Conservation (phyloP, 2,888 invertebrate species). For the Dasysyrphus tricinctus region DNA sequence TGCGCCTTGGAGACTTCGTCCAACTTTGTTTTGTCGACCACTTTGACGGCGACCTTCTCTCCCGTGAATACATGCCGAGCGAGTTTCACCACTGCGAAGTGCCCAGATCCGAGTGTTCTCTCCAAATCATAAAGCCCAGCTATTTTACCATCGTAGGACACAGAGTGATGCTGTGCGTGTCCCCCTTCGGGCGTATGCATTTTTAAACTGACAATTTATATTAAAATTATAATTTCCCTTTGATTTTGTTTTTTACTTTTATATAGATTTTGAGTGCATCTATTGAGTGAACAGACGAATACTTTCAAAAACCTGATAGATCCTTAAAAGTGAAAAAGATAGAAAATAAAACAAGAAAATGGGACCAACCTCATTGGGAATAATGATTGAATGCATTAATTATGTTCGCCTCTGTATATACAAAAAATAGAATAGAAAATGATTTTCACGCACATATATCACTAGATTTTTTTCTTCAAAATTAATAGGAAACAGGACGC, state of each 20-base stretch:
- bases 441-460: conserved; percentile 27
- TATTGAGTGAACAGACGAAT: background rate
- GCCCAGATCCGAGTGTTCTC: conserved; percentile 98
- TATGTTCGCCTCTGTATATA: conserved; percentile 27
- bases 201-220: conserved; percentile 59
- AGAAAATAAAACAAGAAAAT: conserved; percentile 10
- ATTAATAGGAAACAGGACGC: conserved; percentile 45
- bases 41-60: conserved; percentile 98
- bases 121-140: conserved; percentile 98
- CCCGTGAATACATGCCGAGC: conserved; percentile 99
- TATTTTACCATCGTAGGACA: conserved; percentile 92
- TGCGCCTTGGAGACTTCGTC: conserved; percentile 98
- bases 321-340: conserved; percentile 18
- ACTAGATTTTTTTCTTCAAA: background rate
- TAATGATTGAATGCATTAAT: conserved; percentile 61
- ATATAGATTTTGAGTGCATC: conserved; percentile 6
- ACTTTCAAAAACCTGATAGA: conserved; percentile 1
- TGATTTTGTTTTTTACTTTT: conserved; percentile 1
- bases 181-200: conserved; percentile 71
- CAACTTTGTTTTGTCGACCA: conserved; percentile 99
- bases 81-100: conserved; percentile 99
- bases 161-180: conserved; percentile 56
- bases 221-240: background rate
- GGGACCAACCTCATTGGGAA: conserved; percentile 68
- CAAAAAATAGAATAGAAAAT: conserved; percentile 12